Evolutionary conservation across 2,888 invertebrate species (phyloP).

Genomic region (Folsomia candida): DNA sequence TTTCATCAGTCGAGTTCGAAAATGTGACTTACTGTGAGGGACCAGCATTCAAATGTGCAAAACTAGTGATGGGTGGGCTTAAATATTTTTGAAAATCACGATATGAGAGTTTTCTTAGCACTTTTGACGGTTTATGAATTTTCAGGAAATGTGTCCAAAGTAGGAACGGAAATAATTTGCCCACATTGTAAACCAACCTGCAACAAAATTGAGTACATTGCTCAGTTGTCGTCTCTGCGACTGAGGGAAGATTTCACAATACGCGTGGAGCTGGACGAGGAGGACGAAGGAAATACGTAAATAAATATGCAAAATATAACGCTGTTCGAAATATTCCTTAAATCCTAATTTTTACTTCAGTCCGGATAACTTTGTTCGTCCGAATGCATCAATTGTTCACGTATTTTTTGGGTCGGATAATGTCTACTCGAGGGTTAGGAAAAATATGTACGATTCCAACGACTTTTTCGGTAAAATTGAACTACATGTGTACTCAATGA

Average conservation of each 20-base stretch:
- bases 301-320: no score
- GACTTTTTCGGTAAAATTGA: slow-evolving; percentile 3
- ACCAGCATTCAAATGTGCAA: neutral
- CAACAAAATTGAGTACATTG: neutral
- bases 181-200: neutral
- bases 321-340: no score
- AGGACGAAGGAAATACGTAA: slow-evolving; percentile 13
- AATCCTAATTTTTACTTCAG: no score
- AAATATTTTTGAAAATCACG: no score
- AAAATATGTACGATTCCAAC: neutral
- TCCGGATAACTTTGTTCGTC: neutral
- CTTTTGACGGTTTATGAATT: no score
- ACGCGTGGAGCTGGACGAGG: neutral
- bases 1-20: no score
- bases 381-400: neutral
- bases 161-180: neutral
- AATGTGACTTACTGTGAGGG: neutral
- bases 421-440: neutral
- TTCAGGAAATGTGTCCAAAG: neutral
- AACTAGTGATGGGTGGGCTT: neutral
- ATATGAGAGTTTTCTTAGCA: no score
- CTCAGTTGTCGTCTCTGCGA: neutral
- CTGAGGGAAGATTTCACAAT: neutral
- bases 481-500: no score
- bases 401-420: neutral